phyloP scores from a whole-genome alignment of 2,888 invertebrate genomes.

The Chouioia cunea region DNA sequence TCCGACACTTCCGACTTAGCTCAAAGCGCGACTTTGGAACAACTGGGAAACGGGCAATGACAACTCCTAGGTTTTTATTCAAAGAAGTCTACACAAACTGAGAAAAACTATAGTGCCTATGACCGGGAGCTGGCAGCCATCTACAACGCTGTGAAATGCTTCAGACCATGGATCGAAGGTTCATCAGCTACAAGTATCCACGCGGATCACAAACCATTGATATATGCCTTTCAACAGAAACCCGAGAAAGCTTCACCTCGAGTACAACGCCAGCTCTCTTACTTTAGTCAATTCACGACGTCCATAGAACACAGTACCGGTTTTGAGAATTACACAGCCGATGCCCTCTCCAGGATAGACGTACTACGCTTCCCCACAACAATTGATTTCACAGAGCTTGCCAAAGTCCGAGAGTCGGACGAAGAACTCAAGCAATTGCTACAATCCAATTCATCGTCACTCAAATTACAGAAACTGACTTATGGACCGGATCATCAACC shows the following conservation, averaged over 20 bases:
- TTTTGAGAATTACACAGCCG: constrained; percentile 21
- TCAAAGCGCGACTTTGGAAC: neutral
- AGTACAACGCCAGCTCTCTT: constrained; percentile 23
- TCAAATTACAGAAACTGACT: neutral
- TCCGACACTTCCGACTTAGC: neutral
- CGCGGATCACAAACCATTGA: constrained; percentile 37
- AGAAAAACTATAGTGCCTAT: neutral
- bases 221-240: constrained; percentile 24
- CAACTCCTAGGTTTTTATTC: neutral
- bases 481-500: neutral
- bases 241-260: constrained; percentile 33
- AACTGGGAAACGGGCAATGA: neutral
- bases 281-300: constrained; percentile 28
- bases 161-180: constrained; percentile 28
- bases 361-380: neutral
- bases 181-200: neutral
- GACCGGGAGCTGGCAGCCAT: constrained; percentile 1
- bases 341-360: constrained; percentile 18
- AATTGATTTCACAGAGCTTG: neutral
- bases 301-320: constrained; percentile 22
- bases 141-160: constrained; percentile 12
- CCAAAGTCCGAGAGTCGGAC: neutral
- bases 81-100: neutral
- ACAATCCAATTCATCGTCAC: neutral
- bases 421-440: neutral